Evolutionary conservation across 2,888 invertebrate genomes (phyloP), one percentile per base, ranked within the genome.

Genomic region (Punctoribates punctum): DNA sequence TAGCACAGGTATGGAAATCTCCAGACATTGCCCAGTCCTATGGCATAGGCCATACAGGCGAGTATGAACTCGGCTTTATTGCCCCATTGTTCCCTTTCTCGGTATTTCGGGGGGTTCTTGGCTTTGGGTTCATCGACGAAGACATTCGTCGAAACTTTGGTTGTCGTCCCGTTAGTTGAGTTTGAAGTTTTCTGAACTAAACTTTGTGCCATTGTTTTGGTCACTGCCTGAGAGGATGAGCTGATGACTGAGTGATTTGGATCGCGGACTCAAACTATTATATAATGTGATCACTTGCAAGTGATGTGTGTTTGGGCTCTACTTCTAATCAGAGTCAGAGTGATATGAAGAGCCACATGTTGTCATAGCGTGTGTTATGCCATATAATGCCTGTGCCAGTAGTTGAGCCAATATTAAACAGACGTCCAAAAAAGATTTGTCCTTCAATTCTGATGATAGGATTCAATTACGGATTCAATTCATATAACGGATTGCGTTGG

Each of bases 11-110:
- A 76, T 13, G 76, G 76, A 73, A 76, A 76, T 27, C 76, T 54
- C 76, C 76, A 76, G 25, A 76, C 76, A 73, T 76, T 76, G 38
- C 76, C 76, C 27, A 76, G n/a, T 8, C 76, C 76, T 11, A 76
- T 76, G 29, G 73, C 73, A 48, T 76, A 81, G 8, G 80, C 81
- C 79, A 81, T 78, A 48, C 79, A 79, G 23, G 81, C 80, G 4
- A 81, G 73, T 17, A 81, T 75, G 38, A 81, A 81, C 70, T 81
- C 81, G 20, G 79, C 74, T 51, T 79, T 80, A 75, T 79, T 81
- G 38, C 75, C 74, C 81, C 81, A 81, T 70, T 80, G 74, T 60
- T 79, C 80, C 13, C 80, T 70, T 73, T 79, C 79, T 9, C 79
- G 46, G 42, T 77, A 80, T 57, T 79, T 79, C 13, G 15, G 27